phyloP scores from a whole-genome alignment of 2,888 invertebrate species.

The Eumacrocentrus americanus region DNA sequence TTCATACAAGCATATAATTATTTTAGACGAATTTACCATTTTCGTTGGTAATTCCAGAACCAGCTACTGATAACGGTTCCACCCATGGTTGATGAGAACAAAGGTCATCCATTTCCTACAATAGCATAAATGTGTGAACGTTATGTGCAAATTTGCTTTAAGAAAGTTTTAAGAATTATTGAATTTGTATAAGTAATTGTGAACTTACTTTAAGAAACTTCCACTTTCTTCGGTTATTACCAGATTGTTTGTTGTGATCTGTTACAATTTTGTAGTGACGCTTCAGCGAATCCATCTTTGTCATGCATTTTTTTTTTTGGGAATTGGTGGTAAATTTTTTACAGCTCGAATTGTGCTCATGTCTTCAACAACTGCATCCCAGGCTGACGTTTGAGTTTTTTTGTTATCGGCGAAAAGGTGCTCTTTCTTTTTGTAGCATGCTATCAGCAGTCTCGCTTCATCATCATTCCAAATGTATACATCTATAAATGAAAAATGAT shows the following conservation, averaged over 20 bases:
- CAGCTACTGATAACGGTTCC: slow-evolving; percentile 6
- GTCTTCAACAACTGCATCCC: not conserved
- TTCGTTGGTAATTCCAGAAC: not conserved
- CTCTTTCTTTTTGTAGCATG: no score
- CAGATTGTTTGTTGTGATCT: not conserved
- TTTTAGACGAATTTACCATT: slow-evolving; percentile 1
- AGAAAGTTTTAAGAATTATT: not conserved
- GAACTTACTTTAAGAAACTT: no score
- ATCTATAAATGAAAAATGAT: no score
- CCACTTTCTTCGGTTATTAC: not conserved
- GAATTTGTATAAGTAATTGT: no score
- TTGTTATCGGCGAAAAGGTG: no score
- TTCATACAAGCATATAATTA: not conserved
- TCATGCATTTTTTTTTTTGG: not conserved
- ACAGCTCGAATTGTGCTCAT: not conserved
- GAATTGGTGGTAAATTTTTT: not conserved
- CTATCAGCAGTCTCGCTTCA: no score
- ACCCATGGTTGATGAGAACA: slow-evolving; percentile 15
- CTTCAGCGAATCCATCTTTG: not conserved
- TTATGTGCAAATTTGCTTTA: no score
- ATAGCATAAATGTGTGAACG: no score
- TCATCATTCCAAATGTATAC: no score
- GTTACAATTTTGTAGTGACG: not conserved
- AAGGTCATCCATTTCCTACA: slow-evolving; percentile 7
- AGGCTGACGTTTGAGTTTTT: not conserved